phyloP scores from a whole-genome alignment of 2,888 invertebrate species.

The Sycophila texana region DNA sequence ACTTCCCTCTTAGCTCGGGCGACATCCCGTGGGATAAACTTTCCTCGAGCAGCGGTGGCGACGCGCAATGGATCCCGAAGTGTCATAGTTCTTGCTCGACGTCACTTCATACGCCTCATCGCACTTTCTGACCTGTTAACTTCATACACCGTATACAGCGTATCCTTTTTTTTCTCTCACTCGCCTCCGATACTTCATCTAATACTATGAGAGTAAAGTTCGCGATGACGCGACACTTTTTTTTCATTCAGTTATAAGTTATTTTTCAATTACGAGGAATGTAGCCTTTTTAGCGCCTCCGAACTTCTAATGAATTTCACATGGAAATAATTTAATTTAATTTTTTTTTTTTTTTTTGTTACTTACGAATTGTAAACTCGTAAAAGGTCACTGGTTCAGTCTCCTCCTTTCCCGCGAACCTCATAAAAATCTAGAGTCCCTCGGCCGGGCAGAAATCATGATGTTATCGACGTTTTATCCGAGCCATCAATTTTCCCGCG shows the following conservation, averaged over 20 bases:
- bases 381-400: neutral
- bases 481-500: conserved; percentile 43
- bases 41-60: conserved; percentile 54
- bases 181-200: neutral
- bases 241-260: conserved; percentile 40
- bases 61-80: conserved; percentile 45
- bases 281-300: neutral
- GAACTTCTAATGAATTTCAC: conserved; percentile 13
- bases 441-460: conserved; percentile 25
- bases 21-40: conserved; percentile 61
- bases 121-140: conserved; percentile 45
- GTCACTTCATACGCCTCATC: conserved; percentile 42
- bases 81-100: conserved; percentile 43
- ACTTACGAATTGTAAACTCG: too few relatives aligned
- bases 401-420: conserved; percentile 20
- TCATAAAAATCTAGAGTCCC: conserved; percentile 26
- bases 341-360: too few relatives aligned
- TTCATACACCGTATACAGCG: conserved; percentile 3
- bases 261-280: too few relatives aligned
- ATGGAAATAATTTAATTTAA: too few relatives aligned
- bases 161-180: neutral
- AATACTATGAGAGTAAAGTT: conserved; percentile 27
- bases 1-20: conserved; percentile 61
- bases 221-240: neutral
- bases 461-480: conserved; percentile 49